These are phyloP conservation scores for Gila robusta DNA, from an alignment of 2,797 vertebrate species.

Conservation along the genomic window DNA sequence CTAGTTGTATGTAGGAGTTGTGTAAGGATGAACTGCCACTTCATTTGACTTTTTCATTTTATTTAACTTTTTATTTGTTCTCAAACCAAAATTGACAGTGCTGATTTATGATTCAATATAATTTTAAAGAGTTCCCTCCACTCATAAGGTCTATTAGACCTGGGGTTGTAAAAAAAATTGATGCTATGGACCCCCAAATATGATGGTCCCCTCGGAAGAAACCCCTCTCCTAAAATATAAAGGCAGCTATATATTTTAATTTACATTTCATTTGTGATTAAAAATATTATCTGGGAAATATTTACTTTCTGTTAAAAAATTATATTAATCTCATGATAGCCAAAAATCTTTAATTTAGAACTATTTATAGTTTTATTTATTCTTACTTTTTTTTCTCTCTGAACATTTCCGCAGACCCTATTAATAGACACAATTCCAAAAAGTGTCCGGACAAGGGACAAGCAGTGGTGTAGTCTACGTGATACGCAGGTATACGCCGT, in stretches of 20 bases:
- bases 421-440: slow-evolving; percentile 6
- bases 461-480: too few species aligned
- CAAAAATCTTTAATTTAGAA: not conserved
- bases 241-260: not conserved
- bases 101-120: slow-evolving; percentile 5
- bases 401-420: too few species aligned
- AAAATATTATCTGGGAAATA: not conserved
- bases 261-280: not conserved
- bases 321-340: not conserved
- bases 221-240: not conserved
- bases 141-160: not conserved
- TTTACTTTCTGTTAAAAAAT: too few species aligned
- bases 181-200: not conserved
- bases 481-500: too few species aligned
- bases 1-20: slow-evolving; percentile 53
- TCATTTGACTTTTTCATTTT: slow-evolving; percentile 37
- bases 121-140: not conserved
- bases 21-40: slow-evolving; percentile 66
- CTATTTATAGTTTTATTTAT: not conserved
- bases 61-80: not conserved
- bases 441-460: not conserved
- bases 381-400: too few species aligned
- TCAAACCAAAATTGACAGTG: not conserved
- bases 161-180: not conserved
- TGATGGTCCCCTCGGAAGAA: slow-evolving; percentile 2